A percentile compares a stretch with the other conserved stretches of the same genome.
These are phyloP conservation scores for Trachops cirrhosus DNA, from an alignment of 2,797 vertebrate genomes.

Conservation along the genomic window DNA sequence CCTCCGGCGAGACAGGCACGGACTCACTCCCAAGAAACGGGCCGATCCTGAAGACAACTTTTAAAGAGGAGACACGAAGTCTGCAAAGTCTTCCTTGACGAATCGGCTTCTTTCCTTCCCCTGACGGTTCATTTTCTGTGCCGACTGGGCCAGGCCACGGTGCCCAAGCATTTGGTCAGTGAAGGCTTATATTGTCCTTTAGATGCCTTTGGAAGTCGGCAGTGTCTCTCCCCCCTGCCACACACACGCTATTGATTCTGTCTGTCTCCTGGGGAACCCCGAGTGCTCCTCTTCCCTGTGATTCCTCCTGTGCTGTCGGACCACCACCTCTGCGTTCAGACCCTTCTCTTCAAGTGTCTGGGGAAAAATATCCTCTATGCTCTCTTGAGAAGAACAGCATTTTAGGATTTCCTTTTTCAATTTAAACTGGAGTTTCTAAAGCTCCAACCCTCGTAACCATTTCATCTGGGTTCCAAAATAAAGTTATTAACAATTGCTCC, in stretches of 20 bases:
- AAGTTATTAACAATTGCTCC: neutral
- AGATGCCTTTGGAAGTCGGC: neutral
- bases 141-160: rapidly evolving
- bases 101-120: neutral
- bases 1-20: rapidly evolving
- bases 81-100: neutral
- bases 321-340: neutral
- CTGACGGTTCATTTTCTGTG: rapidly evolving
- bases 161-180: rapidly evolving
- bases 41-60: neutral
- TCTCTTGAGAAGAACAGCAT: neutral
- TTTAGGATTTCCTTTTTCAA: neutral
- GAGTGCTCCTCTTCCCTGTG: rapidly evolving
- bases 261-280: neutral
- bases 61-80: neutral
- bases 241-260: rapidly evolving
- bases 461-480: neutral
- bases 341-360: neutral
- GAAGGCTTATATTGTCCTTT: rapidly evolving
- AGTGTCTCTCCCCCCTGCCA: too few relatives aligned
- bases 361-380: neutral
- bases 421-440: neutral
- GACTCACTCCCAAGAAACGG: too few relatives aligned
- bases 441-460: too few relatives aligned
- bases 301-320: neutral